Evolutionary conservation across 1,140 invertebrate genomes (phyloP).

Genomic region (Capitella teleta): DNA sequence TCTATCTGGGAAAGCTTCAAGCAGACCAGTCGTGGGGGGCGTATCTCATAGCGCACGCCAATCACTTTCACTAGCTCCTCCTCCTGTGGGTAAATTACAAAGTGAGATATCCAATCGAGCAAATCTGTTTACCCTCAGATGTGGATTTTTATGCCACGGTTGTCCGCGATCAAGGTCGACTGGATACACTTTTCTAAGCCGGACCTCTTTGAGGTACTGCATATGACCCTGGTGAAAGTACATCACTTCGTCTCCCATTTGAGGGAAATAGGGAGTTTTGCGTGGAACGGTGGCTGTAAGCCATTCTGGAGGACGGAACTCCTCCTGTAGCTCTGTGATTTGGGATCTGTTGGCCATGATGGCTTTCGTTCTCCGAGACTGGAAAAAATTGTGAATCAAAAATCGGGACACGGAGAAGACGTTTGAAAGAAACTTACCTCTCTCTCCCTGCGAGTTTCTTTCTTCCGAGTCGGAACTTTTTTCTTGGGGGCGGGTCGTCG

Average conservation of each 20-base stretch:
- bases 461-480: conserved; percentile 15
- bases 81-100: too few relatives aligned
- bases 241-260: conserved; percentile 92
- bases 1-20: conserved; percentile 74
- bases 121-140: conserved; percentile 43
- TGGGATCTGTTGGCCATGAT: conserved; percentile 16
- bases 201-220: conserved; percentile 75
- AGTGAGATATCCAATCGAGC: too few relatives aligned
- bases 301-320: conserved; percentile 83
- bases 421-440: not conserved
- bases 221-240: conserved; percentile 81
- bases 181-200: conserved; percentile 72
- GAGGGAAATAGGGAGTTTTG: conserved; percentile 92
- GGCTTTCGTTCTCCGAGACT: not conserved
- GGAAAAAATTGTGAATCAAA: too few relatives aligned
- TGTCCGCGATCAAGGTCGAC: conserved; percentile 31
- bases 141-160: conserved; percentile 43
- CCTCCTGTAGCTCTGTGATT: conserved; percentile 48
- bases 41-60: conserved; percentile 85
- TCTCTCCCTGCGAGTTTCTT: not conserved
- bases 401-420: not conserved
- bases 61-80: conserved; percentile 85
- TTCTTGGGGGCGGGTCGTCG: too few relatives aligned
- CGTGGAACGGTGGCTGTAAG: conserved; percentile 79
- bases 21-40: conserved; percentile 80